A percentile compares a stretch with the other conserved stretches of the same genome.
phyloP scores from a whole-genome alignment of 2,797 vertebrate species.

The Perodicticus potto region DNA sequence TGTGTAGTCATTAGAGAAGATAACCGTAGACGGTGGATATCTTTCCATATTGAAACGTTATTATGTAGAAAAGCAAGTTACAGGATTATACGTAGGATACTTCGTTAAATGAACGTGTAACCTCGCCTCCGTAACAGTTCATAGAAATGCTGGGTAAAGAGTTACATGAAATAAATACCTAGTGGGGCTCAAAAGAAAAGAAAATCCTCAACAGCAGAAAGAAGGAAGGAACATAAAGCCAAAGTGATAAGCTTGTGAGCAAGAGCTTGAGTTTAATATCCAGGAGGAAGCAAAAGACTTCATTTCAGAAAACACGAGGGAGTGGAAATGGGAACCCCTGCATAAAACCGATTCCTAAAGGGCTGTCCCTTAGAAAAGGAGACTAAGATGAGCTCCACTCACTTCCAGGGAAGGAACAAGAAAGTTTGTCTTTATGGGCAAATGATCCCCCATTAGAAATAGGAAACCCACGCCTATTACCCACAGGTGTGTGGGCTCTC shows the following conservation, averaged over 20 bases:
- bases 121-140: neutral
- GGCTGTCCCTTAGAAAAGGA: neutral
- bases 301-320: neutral
- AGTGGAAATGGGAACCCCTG: neutral
- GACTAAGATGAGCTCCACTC: neutral
- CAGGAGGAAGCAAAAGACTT: neutral
- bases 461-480: neutral
- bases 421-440: neutral
- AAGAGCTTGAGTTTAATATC: neutral
- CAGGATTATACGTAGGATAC: neutral
- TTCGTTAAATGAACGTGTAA: neutral
- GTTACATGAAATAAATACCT: conserved; percentile 38
- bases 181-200: neutral
- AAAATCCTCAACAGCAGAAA: neutral
- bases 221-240: neutral
- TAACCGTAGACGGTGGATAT: neutral
- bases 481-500: neutral
- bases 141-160: neutral
- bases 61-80: neutral
- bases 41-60: neutral
- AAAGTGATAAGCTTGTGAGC: neutral
- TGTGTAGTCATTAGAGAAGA: neutral
- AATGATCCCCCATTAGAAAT: neutral
- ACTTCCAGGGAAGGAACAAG: neutral
- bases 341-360: neutral